These are phyloP conservation scores for Numida meleagris DNA, from an alignment of 2,113 vertebrate genomes.

Conservation along the genomic window DNA sequence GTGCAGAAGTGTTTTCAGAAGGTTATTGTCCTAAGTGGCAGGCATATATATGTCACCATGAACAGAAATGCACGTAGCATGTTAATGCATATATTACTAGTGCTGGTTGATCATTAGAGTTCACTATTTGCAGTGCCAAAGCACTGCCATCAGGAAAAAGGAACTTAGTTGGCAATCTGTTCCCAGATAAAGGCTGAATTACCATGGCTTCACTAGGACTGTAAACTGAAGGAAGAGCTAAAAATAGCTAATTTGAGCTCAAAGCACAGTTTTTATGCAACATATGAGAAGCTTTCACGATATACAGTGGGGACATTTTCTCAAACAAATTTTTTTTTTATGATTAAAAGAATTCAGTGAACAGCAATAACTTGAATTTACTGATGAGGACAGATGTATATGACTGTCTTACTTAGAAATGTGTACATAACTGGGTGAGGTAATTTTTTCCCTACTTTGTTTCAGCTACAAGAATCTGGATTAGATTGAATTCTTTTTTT, in stretches of 20 bases:
- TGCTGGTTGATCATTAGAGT: background rate
- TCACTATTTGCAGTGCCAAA: background rate
- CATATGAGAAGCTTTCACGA: background rate
- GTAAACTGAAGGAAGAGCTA: background rate
- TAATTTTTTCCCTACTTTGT: background rate
- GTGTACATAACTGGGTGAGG: rapidly evolving
- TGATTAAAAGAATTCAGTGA: background rate
- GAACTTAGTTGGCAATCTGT: background rate
- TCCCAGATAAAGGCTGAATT: background rate
- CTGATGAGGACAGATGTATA: background rate
- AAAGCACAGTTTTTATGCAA: background rate
- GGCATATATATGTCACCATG: background rate
- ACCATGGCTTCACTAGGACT: background rate
- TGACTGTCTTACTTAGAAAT: background rate
- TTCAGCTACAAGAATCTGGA: background rate
- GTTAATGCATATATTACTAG: background rate
- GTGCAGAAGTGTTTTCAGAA: background rate
- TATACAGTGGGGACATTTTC: background rate
- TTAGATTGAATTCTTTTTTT: background rate
- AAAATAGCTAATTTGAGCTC: background rate
- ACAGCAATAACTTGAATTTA: background rate
- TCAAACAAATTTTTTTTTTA: background rate
- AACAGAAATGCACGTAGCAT: background rate
- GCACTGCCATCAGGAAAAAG: background rate
- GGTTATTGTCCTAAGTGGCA: background rate